phyloP scores from a whole-genome alignment of 2,888 invertebrate genomes.

The Andrena camellia region DNA sequence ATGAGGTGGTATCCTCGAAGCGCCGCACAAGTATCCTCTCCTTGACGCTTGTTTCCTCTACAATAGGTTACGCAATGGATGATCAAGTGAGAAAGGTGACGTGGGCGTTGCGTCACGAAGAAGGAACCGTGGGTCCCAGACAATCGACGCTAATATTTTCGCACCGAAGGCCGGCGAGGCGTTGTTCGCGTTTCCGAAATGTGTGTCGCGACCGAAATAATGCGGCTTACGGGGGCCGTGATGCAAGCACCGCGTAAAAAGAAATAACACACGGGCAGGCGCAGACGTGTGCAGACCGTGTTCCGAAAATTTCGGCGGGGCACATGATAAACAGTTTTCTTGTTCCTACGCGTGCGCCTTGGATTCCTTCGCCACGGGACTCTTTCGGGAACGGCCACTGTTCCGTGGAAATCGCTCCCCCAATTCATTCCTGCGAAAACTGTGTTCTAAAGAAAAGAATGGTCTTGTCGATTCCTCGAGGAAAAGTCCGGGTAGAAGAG shows the following conservation, averaged over 20 bases:
- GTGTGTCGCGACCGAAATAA: slow-evolving; percentile 68
- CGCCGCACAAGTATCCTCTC: too few relatives aligned
- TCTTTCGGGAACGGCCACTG: neutral
- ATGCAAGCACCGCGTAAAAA: slow-evolving; percentile 34
- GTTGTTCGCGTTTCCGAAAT: slow-evolving; percentile 44
- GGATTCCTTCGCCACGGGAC: slow-evolving; percentile 20
- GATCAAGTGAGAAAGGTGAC: slow-evolving; percentile 25
- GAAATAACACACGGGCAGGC: slow-evolving; percentile 22
- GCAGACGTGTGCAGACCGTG: too few relatives aligned
- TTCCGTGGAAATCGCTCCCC: slow-evolving; percentile 2
- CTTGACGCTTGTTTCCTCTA: too few relatives aligned
- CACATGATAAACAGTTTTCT: slow-evolving; percentile 4
- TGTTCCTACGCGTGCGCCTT: slow-evolving; percentile 3
- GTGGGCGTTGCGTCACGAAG: slow-evolving; percentile 18
- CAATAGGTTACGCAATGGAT: neutral
- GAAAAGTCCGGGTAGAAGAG: too few relatives aligned
- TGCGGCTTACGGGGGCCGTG: slow-evolving; percentile 41
- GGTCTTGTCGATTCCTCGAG: too few relatives aligned
- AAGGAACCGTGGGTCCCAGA: slow-evolving; percentile 27
- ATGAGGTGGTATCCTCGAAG: too few relatives aligned
- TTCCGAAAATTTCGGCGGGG: slow-evolving; percentile 25
- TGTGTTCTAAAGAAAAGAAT: too few relatives aligned
- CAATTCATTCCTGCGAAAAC: neutral
- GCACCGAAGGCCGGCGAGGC: slow-evolving; percentile 38
- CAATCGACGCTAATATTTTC: slow-evolving; percentile 52